Evolutionary conservation across 2,113 vertebrate species (phyloP).

Genomic region (Epinephelus fuscoguttatus): DNA sequence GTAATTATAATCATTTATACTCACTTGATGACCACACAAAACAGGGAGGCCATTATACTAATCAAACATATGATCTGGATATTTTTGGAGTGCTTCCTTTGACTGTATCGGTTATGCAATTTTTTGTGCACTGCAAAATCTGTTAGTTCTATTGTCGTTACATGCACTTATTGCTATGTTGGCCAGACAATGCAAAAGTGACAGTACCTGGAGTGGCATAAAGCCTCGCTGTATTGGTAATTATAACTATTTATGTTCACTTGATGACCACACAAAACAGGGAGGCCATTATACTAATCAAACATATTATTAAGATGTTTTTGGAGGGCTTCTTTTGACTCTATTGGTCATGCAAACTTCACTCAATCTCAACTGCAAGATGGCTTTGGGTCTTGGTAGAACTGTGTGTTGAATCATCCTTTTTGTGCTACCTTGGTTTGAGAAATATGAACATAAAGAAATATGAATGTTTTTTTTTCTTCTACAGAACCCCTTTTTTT

Average conservation of each 20-base stretch:
- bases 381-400: neutral
- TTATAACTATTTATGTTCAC: neutral
- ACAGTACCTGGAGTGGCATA: constrained; percentile 95
- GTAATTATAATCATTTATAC: constrained; percentile 73
- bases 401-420: too few species aligned
- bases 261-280: neutral
- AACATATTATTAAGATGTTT: neutral
- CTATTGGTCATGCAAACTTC: too few species aligned
- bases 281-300: neutral
- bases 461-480: neutral
- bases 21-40: neutral
- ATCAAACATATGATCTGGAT: neutral
- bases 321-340: neutral
- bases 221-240: constrained; percentile 97
- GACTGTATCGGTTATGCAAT: neutral
- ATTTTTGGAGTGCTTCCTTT: neutral
- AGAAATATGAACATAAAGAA: neutral
- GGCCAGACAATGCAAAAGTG: constrained; percentile 92
- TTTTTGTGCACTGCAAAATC: neutral
- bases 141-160: neutral
- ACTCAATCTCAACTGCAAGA: constrained; percentile 4
- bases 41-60: neutral
- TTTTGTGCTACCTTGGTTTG: neutral
- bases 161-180: too few species aligned
- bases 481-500: neutral